These are phyloP conservation scores for Pollenia amentaria DNA, from an alignment of 2,888 invertebrate species.

Conservation along the genomic window DNA sequence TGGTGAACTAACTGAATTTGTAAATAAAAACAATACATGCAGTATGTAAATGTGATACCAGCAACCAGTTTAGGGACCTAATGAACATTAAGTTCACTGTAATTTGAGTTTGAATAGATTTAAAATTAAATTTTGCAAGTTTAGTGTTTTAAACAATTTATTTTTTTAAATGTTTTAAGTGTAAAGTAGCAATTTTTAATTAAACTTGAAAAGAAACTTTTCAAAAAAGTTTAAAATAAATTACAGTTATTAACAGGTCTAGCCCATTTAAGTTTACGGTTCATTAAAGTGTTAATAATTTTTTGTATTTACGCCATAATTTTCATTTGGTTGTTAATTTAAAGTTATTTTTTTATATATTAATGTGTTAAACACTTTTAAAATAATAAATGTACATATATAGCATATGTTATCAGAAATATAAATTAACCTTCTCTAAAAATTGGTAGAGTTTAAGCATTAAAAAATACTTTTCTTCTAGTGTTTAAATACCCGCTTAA, in stretches of 20 bases:
- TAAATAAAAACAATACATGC: background rate
- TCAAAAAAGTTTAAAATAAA: background rate
- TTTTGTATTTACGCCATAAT: background rate
- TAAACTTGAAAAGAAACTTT: background rate
- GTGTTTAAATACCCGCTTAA: too few relatives aligned
- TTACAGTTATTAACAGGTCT: conserved; percentile 8
- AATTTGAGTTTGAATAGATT: background rate
- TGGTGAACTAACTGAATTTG: background rate
- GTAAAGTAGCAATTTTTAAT: too few relatives aligned
- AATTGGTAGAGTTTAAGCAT: too few relatives aligned
- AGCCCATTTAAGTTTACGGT: conserved; percentile 1
- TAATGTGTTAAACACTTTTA: too few relatives aligned
- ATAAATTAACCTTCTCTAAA: too few relatives aligned
- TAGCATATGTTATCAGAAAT: too few relatives aligned
- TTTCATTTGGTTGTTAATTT: background rate
- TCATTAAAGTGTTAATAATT: conserved; percentile 5
- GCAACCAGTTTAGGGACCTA: background rate
- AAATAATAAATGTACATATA: too few relatives aligned
- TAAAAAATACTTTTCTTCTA: too few relatives aligned
- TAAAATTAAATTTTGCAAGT: background rate
- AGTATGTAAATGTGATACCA: background rate
- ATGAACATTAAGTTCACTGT: background rate
- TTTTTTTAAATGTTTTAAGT: too few relatives aligned
- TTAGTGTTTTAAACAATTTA: too few relatives aligned
- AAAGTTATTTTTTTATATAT: background rate